phyloP scores from a whole-genome alignment of 2,797 vertebrate genomes.

The Distichodus sexfasciatus region DNA sequence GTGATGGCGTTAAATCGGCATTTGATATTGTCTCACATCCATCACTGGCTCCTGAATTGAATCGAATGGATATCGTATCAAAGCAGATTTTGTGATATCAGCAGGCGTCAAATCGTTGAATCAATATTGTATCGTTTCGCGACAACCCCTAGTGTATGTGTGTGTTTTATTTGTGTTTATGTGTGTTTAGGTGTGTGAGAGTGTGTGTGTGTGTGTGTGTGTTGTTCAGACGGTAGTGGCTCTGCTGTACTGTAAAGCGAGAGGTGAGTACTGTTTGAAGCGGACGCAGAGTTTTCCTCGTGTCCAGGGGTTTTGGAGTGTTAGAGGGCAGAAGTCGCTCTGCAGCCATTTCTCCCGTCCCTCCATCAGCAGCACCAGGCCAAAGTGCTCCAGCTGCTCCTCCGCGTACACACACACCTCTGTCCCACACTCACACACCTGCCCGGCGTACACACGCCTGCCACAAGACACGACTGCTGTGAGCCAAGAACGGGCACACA shows the following conservation, averaged over 20 bases:
- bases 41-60: too few species aligned
- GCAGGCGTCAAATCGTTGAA: too few species aligned
- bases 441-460: slow-evolving; percentile 51
- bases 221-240: slow-evolving; percentile 79
- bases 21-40: too few species aligned
- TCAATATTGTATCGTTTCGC: too few species aligned
- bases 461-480: slow-evolving; percentile 49
- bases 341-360: slow-evolving; percentile 85
- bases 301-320: slow-evolving; percentile 79
- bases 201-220: slow-evolving; percentile 13
- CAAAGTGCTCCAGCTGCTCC: slow-evolving; percentile 86
- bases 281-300: slow-evolving; percentile 83
- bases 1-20: too few species aligned
- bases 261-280: slow-evolving; percentile 84
- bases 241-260: slow-evolving; percentile 78
- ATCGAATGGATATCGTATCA: too few species aligned
- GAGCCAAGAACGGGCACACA: slow-evolving; percentile 69
- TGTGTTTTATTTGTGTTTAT: slow-evolving; percentile 6
- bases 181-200: background rate
- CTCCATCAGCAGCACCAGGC: slow-evolving; percentile 78
- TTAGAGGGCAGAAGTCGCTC: slow-evolving; percentile 81
- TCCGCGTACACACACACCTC: slow-evolving; percentile 70
- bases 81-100: too few species aligned
- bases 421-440: slow-evolving; percentile 52
- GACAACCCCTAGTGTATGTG: too few species aligned